Percentiles rank a stretch among this genome's conserved stretches.
phyloP scores from a whole-genome alignment of 2,113 vertebrate species.

The Alexandromys fortis region DNA sequence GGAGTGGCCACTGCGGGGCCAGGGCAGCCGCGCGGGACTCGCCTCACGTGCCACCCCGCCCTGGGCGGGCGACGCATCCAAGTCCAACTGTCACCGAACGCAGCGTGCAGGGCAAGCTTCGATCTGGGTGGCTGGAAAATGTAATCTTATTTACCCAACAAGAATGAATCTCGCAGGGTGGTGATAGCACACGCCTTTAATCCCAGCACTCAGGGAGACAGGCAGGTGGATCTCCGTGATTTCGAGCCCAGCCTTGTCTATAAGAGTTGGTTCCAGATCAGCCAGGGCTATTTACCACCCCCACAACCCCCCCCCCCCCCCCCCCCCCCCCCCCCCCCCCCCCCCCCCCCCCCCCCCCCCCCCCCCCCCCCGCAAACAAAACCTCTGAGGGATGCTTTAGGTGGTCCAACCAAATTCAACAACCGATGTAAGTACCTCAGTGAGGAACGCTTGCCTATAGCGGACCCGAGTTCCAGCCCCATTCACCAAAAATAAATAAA shows the following conservation, averaged over 20 bases:
- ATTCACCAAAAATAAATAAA: no score
- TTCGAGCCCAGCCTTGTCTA: no score
- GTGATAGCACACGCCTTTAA: no score
- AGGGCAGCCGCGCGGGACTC: background rate
- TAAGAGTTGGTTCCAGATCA: no score
- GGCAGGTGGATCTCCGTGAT: no score
- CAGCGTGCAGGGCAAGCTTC: background rate
- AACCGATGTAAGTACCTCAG: no score
- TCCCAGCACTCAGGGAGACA: no score
- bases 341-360: no score
- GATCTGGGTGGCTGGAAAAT: background rate
- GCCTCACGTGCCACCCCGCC: background rate
- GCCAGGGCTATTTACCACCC: no score
- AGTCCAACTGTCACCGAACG: fast-evolving
- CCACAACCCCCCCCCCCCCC: no score
- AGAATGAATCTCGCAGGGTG: background rate
- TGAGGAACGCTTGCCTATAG: background rate
- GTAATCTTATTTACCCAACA: background rate
- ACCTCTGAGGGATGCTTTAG: background rate
- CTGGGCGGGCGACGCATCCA: fast-evolving
- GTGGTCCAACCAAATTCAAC: background rate
- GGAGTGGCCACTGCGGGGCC: background rate
- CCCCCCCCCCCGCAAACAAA: no score
- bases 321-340: no score
- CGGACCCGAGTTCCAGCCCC: background rate